These are phyloP conservation scores for Pantherophis guttatus DNA, from an alignment of 2,113 vertebrate species.

Conservation along the genomic window DNA sequence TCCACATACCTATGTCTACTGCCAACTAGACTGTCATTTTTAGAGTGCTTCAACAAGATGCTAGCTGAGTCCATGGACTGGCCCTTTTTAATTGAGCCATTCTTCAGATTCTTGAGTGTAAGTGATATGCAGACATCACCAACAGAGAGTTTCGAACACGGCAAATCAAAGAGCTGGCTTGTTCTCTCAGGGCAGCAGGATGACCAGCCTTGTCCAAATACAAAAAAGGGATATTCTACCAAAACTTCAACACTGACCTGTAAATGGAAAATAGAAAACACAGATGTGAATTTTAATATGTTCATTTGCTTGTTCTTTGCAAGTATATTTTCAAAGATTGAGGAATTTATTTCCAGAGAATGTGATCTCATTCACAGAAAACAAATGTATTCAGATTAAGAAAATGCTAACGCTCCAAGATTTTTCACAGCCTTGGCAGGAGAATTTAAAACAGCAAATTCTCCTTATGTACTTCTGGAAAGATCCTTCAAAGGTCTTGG, in stretches of 20 bases:
- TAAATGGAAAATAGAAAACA: constrained; percentile 46
- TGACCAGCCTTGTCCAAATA: constrained; percentile 99
- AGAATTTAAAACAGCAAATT: background rate
- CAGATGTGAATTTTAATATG: constrained; percentile 19
- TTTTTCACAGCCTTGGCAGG: background rate
- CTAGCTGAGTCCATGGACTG: constrained; percentile 80
- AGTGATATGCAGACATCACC: constrained; percentile 99
- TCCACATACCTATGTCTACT: constrained; percentile 78
- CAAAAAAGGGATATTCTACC: constrained; percentile 98
- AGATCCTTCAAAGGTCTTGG: fast-evolving
- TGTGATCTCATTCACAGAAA: background rate
- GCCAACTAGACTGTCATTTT: constrained; percentile 72
- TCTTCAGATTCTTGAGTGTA: constrained; percentile 95
- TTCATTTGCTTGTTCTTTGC: background rate
- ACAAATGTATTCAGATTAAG: background rate
- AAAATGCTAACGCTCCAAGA: background rate
- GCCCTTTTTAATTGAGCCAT: constrained; percentile 93
- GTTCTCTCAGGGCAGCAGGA: constrained; percentile 96
- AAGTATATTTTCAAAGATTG: background rate
- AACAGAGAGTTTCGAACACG: constrained; percentile 94
- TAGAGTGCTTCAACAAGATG: constrained; percentile 83
- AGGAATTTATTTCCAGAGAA: background rate
- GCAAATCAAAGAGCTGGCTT: constrained; percentile 94
- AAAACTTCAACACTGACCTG: constrained; percentile 97
- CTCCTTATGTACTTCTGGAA: background rate